Evolutionary conservation across 1,140 invertebrate species (phyloP).

Genomic region (Macrobrachium rosenbergii): DNA sequence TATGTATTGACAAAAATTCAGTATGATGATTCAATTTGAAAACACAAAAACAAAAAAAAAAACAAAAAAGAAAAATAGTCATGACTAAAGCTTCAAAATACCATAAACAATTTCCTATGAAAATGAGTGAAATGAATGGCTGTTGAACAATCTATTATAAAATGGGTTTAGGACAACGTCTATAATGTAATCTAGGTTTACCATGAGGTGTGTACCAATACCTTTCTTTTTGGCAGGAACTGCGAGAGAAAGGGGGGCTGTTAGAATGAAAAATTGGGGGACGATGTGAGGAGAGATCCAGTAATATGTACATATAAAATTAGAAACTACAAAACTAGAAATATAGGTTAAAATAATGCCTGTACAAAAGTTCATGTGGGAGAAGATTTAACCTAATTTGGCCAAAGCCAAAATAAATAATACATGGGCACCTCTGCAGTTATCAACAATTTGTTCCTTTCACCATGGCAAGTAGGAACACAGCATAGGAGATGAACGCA

Average conservation of each 20-base stretch:
- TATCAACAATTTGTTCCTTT: slow-evolving; percentile 5
- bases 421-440: slow-evolving; percentile 53
- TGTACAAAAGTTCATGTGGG: slow-evolving; percentile 37
- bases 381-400: not conserved
- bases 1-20: slow-evolving; percentile 21
- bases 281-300: slow-evolving; percentile 62
- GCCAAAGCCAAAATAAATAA: slow-evolving; percentile 30
- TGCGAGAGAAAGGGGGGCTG: slow-evolving; percentile 67
- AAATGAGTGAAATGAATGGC: slow-evolving; percentile 56
- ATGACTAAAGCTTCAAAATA: slow-evolving; percentile 61
- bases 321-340: slow-evolving; percentile 52
- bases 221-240: slow-evolving; percentile 66
- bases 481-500: too few species aligned
- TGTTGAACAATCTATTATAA: slow-evolving; percentile 60
- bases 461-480: not conserved
- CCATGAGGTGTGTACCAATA: slow-evolving; percentile 66
- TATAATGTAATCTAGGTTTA: slow-evolving; percentile 66
- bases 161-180: slow-evolving; percentile 63
- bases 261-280: slow-evolving; percentile 66
- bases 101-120: slow-evolving; percentile 57
- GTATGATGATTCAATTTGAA: slow-evolving; percentile 16
- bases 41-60: too few species aligned
- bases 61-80: too few species aligned
- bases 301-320: slow-evolving; percentile 60
- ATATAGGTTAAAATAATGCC: slow-evolving; percentile 38